A percentile compares a stretch with the other conserved stretches of the same genome.
Conservation (phyloP, 2,888 invertebrate genomes). For the Lutraria lutraria region DNA sequence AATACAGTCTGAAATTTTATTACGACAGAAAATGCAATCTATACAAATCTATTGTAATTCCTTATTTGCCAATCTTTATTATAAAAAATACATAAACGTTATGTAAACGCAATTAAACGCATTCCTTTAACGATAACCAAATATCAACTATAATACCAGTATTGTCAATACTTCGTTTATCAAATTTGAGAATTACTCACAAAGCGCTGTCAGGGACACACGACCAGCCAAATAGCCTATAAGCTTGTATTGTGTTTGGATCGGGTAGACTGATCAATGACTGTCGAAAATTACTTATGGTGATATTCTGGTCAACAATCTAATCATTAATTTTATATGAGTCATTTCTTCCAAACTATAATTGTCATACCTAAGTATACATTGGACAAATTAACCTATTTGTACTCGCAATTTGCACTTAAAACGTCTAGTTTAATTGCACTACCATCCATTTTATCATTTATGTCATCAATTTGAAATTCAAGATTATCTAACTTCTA, state of each 20-base stretch:
- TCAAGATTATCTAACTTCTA: neutral
- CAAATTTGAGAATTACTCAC: neutral
- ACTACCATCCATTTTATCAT: neutral
- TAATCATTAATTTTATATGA: too few relatives aligned
- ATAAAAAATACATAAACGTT: neutral
- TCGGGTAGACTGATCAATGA: too few relatives aligned
- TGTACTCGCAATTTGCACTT: neutral
- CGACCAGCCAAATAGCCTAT: neutral
- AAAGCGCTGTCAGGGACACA: neutral
- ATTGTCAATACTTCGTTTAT: neutral
- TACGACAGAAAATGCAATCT: neutral
- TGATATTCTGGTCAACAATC: too few relatives aligned
- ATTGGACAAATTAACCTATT: neutral
- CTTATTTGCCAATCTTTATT: neutral
- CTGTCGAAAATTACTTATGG: too few relatives aligned
- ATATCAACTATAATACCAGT: neutral
- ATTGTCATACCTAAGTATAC: too few relatives aligned
- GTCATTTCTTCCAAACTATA: too few relatives aligned
- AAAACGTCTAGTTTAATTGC: neutral
- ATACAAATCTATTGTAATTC: neutral
- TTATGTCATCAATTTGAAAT: neutral
- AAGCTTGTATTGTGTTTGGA: too few relatives aligned
- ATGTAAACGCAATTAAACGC: neutral
- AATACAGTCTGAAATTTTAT: neutral
- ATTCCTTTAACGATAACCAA: neutral